Percentiles rank a stretch among this genome's conserved stretches.
Evolutionary conservation across 2,797 vertebrate genomes (phyloP).

Genomic region (Myiotriccus ornatus): DNA sequence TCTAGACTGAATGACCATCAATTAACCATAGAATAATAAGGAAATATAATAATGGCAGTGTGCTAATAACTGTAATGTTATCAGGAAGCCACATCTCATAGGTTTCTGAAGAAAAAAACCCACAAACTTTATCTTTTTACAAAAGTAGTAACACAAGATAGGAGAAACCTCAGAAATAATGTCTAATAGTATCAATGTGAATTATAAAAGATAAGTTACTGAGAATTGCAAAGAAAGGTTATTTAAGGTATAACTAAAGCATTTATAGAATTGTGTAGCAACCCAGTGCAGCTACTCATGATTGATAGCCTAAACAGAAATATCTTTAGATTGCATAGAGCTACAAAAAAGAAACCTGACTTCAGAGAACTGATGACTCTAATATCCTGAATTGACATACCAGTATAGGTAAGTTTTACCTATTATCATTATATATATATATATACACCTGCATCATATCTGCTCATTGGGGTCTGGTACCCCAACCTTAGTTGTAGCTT

Average conservation of each 20-base stretch:
- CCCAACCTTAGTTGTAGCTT: neutral
- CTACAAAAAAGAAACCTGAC: neutral
- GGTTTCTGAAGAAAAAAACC: neutral
- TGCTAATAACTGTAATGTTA: neutral
- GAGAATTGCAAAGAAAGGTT: neutral
- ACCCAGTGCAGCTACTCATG: neutral
- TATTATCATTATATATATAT: neutral
- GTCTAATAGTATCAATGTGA: neutral
- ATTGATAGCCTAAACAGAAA: neutral
- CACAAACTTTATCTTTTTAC: neutral
- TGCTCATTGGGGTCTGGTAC: neutral
- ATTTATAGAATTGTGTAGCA: neutral
- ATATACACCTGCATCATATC: neutral
- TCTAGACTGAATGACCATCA: neutral
- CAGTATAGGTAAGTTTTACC: neutral
- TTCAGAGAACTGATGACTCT: neutral
- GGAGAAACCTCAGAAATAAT: neutral
- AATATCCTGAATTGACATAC: neutral
- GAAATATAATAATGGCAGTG: neutral
- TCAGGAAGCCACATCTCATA: neutral
- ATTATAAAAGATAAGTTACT: neutral
- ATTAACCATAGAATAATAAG: neutral
- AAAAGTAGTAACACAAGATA: neutral
- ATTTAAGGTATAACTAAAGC: neutral
- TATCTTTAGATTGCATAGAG: neutral